Conservation (phyloP, 2,797 vertebrate genomes). For the Carduelis carduelis region DNA sequence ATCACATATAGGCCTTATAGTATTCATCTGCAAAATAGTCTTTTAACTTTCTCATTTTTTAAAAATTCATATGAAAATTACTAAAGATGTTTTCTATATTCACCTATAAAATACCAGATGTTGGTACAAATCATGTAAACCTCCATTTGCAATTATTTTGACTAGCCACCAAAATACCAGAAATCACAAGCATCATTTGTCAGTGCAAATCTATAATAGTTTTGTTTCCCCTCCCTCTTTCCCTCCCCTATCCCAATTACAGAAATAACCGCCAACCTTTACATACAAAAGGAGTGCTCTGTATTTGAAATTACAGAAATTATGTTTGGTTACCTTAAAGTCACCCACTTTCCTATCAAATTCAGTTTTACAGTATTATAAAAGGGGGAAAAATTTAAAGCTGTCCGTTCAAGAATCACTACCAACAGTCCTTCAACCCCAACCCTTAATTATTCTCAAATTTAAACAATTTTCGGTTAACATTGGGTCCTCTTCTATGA, state of each 20-base stretch:
- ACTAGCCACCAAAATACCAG: slow-evolving; percentile 69
- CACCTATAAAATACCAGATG: slow-evolving; percentile 76
- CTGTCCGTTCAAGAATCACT: slow-evolving; percentile 71
- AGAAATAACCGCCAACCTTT: slow-evolving; percentile 67
- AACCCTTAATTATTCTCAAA: slow-evolving; percentile 54
- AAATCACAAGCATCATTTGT: slow-evolving; percentile 70
- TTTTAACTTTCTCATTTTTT: slow-evolving; percentile 58
- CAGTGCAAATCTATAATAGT: slow-evolving; percentile 79
- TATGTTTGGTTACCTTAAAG: slow-evolving; percentile 66
- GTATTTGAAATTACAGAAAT: slow-evolving; percentile 73
- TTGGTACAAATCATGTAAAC: slow-evolving; percentile 75
- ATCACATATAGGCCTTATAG: slow-evolving; percentile 37
- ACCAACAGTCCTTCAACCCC: slow-evolving; percentile 38
- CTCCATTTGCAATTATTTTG: slow-evolving; percentile 71
- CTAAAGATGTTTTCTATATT: slow-evolving; percentile 71
- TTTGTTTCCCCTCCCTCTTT: slow-evolving; percentile 45
- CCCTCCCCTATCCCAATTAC: slow-evolving; percentile 43
- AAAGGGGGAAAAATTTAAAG: slow-evolving; percentile 70
- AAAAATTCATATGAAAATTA: slow-evolving; percentile 73
- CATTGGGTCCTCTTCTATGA: slow-evolving; percentile 20
- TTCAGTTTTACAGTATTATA: slow-evolving; percentile 71
- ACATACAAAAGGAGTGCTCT: slow-evolving; percentile 74
- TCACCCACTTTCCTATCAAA: slow-evolving; percentile 50
- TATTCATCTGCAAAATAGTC: slow-evolving; percentile 73
- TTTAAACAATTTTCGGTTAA: slow-evolving; percentile 45